A percentile compares a stretch with the other conserved stretches of the same genome.
These are phyloP conservation scores for Atta colombica DNA, from an alignment of 1,140 invertebrate genomes.

Conservation along the genomic window DNA sequence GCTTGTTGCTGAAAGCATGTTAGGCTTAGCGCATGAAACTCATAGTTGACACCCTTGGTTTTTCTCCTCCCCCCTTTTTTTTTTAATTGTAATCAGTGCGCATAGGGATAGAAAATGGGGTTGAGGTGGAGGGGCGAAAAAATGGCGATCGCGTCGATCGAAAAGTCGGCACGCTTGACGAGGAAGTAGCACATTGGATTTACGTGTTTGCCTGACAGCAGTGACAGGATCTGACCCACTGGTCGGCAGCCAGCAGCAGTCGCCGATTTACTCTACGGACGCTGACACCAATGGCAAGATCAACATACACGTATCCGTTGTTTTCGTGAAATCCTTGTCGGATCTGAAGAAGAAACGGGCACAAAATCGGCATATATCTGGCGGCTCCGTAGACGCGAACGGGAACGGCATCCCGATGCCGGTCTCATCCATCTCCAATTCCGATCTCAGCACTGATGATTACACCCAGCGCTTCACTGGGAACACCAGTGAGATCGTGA, in stretches of 20 bases:
- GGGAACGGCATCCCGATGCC: constrained; percentile 85
- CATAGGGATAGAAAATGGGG: constrained; percentile 62
- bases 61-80: neutral
- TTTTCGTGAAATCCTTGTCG: constrained; percentile 91
- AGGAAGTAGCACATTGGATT: constrained; percentile 78
- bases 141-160: constrained; percentile 57
- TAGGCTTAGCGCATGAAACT: constrained; percentile 72
- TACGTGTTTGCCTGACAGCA: constrained; percentile 84
- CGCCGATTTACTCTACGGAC: constrained; percentile 85
- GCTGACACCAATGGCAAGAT: constrained; percentile 94
- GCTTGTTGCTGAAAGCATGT: constrained; percentile 73
- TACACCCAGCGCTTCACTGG: constrained; percentile 89
- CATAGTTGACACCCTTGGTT: constrained; percentile 59
- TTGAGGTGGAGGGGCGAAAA: constrained; percentile 70
- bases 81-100: constrained; percentile 53
- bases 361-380: constrained; percentile 90
- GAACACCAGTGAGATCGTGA: constrained; percentile 89
- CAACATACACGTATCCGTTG: constrained; percentile 94
- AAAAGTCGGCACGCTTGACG: constrained; percentile 49
- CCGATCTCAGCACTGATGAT: constrained; percentile 81
- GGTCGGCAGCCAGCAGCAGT: constrained; percentile 83
- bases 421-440: constrained; percentile 84
- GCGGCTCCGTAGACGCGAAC: constrained; percentile 84
- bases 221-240: constrained; percentile 82
- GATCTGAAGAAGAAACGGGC: constrained; percentile 96